Conservation (phyloP, 35 echinoderm and acorn worm species). For the Holothuria glaberrima region DNA sequence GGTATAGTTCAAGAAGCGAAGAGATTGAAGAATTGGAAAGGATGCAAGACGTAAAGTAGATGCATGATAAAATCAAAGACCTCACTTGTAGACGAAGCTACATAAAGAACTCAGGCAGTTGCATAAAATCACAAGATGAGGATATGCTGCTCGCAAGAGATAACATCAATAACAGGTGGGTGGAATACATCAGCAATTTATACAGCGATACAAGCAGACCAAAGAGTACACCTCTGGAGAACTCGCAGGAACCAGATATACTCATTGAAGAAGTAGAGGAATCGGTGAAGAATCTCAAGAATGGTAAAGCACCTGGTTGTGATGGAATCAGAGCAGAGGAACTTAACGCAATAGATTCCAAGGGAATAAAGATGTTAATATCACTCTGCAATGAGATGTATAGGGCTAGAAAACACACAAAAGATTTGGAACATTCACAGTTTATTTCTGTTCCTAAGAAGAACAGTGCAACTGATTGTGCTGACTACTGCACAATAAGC, state of each 20-base stretch:
- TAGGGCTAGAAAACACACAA: constrained; percentile 6
- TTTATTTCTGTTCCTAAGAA: constrained; percentile 7
- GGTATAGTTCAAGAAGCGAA: not conserved
- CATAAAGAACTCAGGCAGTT: not conserved
- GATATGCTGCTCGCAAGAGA: constrained; percentile 45
- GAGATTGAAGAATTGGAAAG: not conserved
- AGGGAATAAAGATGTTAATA: too few species aligned
- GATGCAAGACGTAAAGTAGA: not conserved
- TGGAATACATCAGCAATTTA: constrained; percentile 44
- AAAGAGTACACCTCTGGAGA: constrained; percentile 3
- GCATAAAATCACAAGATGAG: constrained; percentile 17
- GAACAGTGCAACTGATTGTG: too few species aligned
- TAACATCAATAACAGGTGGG: constrained; percentile 10
- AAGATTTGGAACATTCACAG: not conserved
- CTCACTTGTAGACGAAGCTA: not conserved
- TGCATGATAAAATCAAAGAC: constrained; percentile 4
- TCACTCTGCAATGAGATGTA: constrained; percentile 23
- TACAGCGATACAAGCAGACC: not conserved
- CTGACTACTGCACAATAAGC: too few species aligned
- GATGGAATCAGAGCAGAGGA: too few species aligned
- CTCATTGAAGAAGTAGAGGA: constrained; percentile 1
- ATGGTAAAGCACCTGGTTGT: too few species aligned
- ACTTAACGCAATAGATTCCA: too few species aligned
- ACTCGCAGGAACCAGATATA: not conserved
- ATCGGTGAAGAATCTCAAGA: constrained; percentile 1